Base-by-base conservation (phyloP, 2,113 vertebrate species). In the Notarius lentiginosus region DNA sequence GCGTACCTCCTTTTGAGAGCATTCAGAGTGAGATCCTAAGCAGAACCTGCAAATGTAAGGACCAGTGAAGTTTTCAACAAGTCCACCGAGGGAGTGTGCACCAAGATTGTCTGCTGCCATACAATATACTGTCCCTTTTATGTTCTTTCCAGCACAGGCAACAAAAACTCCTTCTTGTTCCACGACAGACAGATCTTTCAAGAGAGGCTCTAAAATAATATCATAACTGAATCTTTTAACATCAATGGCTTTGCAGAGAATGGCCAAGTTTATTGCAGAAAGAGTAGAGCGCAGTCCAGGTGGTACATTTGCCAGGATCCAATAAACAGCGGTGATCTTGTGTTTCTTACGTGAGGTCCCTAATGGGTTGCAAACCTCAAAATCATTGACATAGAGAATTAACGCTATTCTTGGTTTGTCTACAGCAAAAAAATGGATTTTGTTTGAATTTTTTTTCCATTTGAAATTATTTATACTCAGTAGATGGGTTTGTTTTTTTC, bases 81-180 rank as follows among this genome's bases (percentile, higher is more conserved):
- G 63, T 55, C 82, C 65, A 53, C 63, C 65, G 27, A 84, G 65
- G 56, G 63, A 84, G 18, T 84, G 82, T 30, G 65, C 82, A 72
- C 11, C 82, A 84, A 84, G 63, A 72, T 72, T 70, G 82, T 84
- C 82, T 18, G 82, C 84, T 34, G 51, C 84, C 1, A 85, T 55
- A 85, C 68, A 76, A 85, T 76, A 85, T 53, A 85, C 82, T n/a
- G n/a, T 85, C 1, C 84, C 51, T 85, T 85, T 85, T 10, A 85
- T 76, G 10, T 85, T 85, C 27, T 76, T 85, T 61, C 84, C 84
- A 85, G 72, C 55, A 76, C 30, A 47, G 51, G 84, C 4, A 41
- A 85, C 51, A 34, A 85, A 76, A 85, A 85, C 82, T 18, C 82
- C 84, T 60, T 61, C 70, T 60, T 85, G 84, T 85, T 85, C 70